Base-by-base conservation (phyloP, 2,888 invertebrate genomes). In the Heterodera filipjevi region DNA sequence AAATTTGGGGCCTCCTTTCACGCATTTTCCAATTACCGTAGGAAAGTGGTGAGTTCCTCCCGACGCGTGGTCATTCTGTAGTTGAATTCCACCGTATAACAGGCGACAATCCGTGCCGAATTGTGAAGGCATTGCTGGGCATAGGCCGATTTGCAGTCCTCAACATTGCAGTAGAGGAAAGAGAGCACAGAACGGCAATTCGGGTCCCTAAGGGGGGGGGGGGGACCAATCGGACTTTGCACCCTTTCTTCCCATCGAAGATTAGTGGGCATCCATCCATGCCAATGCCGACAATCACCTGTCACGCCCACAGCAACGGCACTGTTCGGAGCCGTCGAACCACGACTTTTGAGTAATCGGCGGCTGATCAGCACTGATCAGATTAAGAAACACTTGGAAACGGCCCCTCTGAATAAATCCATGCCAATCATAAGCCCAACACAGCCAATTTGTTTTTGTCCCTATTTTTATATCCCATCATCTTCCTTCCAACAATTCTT, bases 81-180 rank as follows among this genome's bases (percentile, higher is more conserved):
- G 77, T 88, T 88, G 80, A 87, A 87, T 71, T 87, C 86, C 14
- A 87, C 87, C 5, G 88, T 86, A 77, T 86, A 87, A 76, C 88
- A 88, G 22, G 87, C 88, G 2, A 85, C 88, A 14, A 88, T 86
- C 64, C 82, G 80, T 16, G 88, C 88, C 33, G 88, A 86, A 71
- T 88, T 88, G 78, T 88, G 88, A 30, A 88, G 85, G 39, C 85
- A 86, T 82, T 88, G 88, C 59, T 87, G 85, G 2, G 88, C 87
- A 86, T 87, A 88, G n/a, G 87, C 86, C 46, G 84, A 84, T 80
- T 88, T 88, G 81, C 88, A 88, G 46, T 88, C 88, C 70, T 87
- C 87, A 76, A 82, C 81, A 73, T 86, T 86, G 77, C 87, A 87
- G 80, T 87, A 87, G 64, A 86, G 76, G 77, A 84, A 84, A 46